Evolutionary conservation across 2,797 vertebrate species (phyloP), one percentile per base, ranked within the genome.

Genomic region (Tiaroga cobitis): DNA sequence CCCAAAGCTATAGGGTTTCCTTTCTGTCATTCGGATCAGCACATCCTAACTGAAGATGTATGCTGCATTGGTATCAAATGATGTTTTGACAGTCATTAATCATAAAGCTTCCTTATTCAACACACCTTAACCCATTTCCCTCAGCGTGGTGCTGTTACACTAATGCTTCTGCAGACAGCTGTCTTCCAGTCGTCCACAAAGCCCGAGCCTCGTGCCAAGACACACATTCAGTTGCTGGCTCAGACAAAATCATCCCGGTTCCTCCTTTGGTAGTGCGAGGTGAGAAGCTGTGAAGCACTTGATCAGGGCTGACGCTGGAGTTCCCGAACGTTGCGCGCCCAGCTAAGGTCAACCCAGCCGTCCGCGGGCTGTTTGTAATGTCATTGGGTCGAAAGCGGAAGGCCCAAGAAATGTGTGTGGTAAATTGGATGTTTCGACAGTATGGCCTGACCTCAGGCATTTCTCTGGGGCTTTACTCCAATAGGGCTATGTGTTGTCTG

Each of bases 371-470:
- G 37, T 54, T 81, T 85, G 82, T 69, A 70, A 84, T 70, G 54
- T 70, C 76, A 13, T 75, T 79, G 83, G 69, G 77, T 88, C 87
- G 83, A 85, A 88, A 88, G 87, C 39, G 2, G 49, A 83, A 86
- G 77, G 72, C 39, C 34, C 37, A 19, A 76, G 80, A 75, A 85
- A 74, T 81, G 72, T 59, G 74, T 75, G 85, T 26, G 39, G 87
- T 37, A 70, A 79, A 84, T 81, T 80, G 81, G 69, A 86, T 69
- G 77, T 84, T 90, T 86, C 29, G 72, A 90, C 73, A 84, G 32
- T 79, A 85, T 34, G 37, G 63, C 67, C 54, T 63, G 56, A 87
- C 83, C 83, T 88, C 83, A 84, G 39, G 73, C 32, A 8, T 74
- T 69, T 84, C 80, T 82, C 59, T 11, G 61, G 81, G 73, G 77